phyloP scores from a whole-genome alignment of 2,888 invertebrate species.

The Sinohyriopsis cumingii region DNA sequence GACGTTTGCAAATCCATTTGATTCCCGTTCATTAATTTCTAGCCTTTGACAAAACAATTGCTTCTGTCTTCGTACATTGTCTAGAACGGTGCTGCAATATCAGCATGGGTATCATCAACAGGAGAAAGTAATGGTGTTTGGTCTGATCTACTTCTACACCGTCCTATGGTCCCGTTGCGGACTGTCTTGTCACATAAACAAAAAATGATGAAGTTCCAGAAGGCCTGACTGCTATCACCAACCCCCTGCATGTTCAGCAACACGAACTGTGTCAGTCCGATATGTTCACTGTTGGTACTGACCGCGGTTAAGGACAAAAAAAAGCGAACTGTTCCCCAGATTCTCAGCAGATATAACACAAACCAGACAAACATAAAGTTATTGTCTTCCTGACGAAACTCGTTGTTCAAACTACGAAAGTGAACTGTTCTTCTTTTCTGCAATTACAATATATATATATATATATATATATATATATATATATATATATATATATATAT shows the following conservation, averaged over 20 bases:
- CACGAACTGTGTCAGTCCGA: constrained; percentile 7
- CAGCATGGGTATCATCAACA: too few relatives aligned
- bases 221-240: constrained; percentile 33
- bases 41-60: too few relatives aligned
- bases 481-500: too few relatives aligned
- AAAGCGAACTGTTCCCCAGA: constrained; percentile 31
- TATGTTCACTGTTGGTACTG: neutral
- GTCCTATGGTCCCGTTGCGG: neutral
- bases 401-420: neutral
- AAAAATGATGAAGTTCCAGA: constrained; percentile 32
- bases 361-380: constrained; percentile 26
- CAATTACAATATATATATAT: neutral
- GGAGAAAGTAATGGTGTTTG: too few relatives aligned
- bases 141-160: too few relatives aligned
- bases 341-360: constrained; percentile 17
- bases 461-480: too few relatives aligned
- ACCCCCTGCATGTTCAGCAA: constrained; percentile 25
- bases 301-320: constrained; percentile 6
- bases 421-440: neutral
- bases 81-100: too few relatives aligned
- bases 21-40: too few relatives aligned
- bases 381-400: constrained; percentile 12
- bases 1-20: too few relatives aligned
- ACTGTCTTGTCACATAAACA: constrained; percentile 27
- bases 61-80: too few relatives aligned